Conservation (phyloP, 2,888 invertebrate species). For the Hirtodrosophila cameraria region DNA sequence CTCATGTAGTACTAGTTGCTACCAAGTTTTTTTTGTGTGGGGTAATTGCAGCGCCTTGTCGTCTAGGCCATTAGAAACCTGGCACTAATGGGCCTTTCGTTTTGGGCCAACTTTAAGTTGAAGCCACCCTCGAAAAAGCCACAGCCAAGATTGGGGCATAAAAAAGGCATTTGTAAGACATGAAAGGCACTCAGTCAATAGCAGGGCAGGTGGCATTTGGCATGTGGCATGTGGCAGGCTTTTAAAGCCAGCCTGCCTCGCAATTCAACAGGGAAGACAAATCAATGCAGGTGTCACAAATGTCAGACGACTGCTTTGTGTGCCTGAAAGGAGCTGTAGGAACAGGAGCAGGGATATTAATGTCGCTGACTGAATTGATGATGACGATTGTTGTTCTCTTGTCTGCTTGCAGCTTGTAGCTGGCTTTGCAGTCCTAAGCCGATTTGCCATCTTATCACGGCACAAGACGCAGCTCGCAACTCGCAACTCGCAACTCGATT, state of each 20-base stretch:
- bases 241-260: conserved; percentile 24
- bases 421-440: conserved; percentile 58
- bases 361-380: conserved; percentile 78
- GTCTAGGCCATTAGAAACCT: conserved; percentile 72
- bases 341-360: conserved; percentile 79
- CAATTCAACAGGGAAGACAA: conserved; percentile 63
- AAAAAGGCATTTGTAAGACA: conserved; percentile 77
- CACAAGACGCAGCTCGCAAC: conserved; percentile 38
- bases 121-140: conserved; percentile 45
- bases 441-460: conserved; percentile 78
- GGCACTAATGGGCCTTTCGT: conserved; percentile 58
- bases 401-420: background rate
- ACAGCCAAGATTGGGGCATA: conserved; percentile 70
- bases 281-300: conserved; percentile 80
- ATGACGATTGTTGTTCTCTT: conserved; percentile 69
- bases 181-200: conserved; percentile 74
- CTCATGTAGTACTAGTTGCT: conserved; percentile 33
- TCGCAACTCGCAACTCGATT: conserved; percentile 49
- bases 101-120: conserved; percentile 37
- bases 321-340: no score
- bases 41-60: conserved; percentile 73
- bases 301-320: conserved; percentile 76
- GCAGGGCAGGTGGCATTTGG: conserved; percentile 67
- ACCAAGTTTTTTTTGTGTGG: conserved; percentile 25
- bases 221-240: no score